phyloP scores from a whole-genome alignment of 2,888 invertebrate genomes.

The Petrolisthes cinctipes region DNA sequence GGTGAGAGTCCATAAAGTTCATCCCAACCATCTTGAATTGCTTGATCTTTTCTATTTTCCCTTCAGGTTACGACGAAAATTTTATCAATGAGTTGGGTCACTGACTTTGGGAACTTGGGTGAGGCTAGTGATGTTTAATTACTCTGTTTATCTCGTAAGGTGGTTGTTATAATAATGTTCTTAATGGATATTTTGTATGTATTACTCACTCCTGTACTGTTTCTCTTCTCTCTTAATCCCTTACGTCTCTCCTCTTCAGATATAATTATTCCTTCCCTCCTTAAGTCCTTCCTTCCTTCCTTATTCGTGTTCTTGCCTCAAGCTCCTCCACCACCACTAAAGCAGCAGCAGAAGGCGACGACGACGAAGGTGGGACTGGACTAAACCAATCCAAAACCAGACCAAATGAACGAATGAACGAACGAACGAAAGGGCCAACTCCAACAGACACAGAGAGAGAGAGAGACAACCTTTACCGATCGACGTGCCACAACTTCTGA shows the following conservation, averaged over 20 bases:
- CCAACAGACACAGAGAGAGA: background rate
- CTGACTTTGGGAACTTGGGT: background rate
- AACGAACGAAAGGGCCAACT: background rate
- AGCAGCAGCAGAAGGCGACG: background rate
- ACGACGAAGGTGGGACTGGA: background rate
- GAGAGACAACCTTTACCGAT: background rate
- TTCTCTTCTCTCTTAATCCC: too few species aligned
- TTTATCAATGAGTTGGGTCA: background rate
- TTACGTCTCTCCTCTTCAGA: too few species aligned
- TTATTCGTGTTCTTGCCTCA: too few species aligned
- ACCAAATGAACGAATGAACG: background rate
- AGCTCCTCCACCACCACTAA: too few species aligned
- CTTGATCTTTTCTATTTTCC: too few species aligned
- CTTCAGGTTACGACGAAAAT: background rate
- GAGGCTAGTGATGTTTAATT: background rate
- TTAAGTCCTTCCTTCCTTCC: too few species aligned
- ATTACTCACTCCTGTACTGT: too few species aligned
- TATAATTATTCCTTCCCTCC: too few species aligned
- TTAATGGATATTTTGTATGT: too few species aligned
- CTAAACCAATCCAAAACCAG: background rate
- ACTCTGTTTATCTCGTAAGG: too few species aligned
- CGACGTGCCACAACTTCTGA: constrained; percentile 1
- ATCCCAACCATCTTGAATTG: constrained; percentile 28
- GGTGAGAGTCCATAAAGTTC: constrained; percentile 20
- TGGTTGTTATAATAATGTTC: too few species aligned